phyloP scores from a whole-genome alignment of 1,140 invertebrate species.

The Thaumetopoea pityocampa region DNA sequence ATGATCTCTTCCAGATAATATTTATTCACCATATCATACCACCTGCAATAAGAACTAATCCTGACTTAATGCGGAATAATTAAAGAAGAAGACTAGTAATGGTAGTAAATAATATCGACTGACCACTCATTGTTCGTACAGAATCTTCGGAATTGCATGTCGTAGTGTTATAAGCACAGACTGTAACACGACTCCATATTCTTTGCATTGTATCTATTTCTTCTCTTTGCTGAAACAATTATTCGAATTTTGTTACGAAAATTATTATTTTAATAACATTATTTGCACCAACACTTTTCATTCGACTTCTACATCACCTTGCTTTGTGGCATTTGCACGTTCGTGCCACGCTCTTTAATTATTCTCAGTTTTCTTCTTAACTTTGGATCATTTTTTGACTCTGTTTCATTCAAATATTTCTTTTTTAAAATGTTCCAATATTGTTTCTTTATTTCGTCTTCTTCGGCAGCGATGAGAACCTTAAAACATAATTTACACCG shows the following conservation, averaged over 20 bases:
- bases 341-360: slow-evolving; percentile 57
- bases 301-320: slow-evolving; percentile 35
- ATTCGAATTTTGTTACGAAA: too few species aligned
- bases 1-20: too few species aligned
- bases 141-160: slow-evolving; percentile 47
- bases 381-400: slow-evolving; percentile 34
- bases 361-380: slow-evolving; percentile 55
- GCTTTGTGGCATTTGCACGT: slow-evolving; percentile 63
- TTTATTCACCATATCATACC: too few species aligned
- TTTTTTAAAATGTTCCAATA: slow-evolving; percentile 64
- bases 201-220: slow-evolving; percentile 65
- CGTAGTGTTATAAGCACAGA: slow-evolving; percentile 55
- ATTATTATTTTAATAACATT: slow-evolving; percentile 4
- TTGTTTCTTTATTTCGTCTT: slow-evolving; percentile 63
- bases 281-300: too few species aligned
- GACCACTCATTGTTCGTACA: slow-evolving; percentile 54
- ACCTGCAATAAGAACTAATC: too few species aligned
- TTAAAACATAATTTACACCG: slow-evolving; percentile 26
- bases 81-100: too few species aligned
- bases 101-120: slow-evolving; percentile 24
- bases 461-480: slow-evolving; percentile 58
- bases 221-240: slow-evolving; percentile 55
- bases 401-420: slow-evolving; percentile 46
- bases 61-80: too few species aligned
- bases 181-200: slow-evolving; percentile 56